These are phyloP conservation scores for Nerophis lumbriciformis DNA, from an alignment of 2,113 vertebrate species.

Conservation along the genomic window DNA sequence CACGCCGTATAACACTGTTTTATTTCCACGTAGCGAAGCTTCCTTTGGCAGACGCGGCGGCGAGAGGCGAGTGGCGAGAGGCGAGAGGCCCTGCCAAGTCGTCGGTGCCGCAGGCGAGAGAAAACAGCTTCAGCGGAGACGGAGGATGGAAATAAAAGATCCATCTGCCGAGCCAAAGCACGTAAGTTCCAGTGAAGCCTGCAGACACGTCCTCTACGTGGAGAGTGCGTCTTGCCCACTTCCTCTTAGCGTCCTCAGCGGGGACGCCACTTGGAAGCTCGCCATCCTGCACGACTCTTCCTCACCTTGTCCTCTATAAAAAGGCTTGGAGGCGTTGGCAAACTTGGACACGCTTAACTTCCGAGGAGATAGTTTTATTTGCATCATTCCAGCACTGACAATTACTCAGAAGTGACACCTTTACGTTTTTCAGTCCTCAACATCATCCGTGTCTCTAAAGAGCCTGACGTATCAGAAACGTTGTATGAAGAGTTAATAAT, in stretches of 20 bases:
- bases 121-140: slow-evolving; percentile 24
- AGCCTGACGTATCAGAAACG: too few species aligned
- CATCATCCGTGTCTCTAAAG: too few species aligned
- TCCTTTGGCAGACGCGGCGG: slow-evolving; percentile 17
- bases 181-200: slow-evolving; percentile 32
- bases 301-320: slow-evolving; percentile 32
- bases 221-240: too few species aligned
- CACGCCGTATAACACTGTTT: slow-evolving; percentile 14
- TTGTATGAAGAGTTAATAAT: too few species aligned
- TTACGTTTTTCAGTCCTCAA: too few species aligned
- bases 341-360: slow-evolving; percentile 39
- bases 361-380: slow-evolving; percentile 13
- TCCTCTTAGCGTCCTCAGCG: too few species aligned
- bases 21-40: not conserved
- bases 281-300: slow-evolving; percentile 7
- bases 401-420: not conserved
- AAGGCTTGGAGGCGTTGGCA: slow-evolving; percentile 34
- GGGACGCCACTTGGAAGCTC: too few species aligned
- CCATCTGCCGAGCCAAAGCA: slow-evolving; percentile 18
- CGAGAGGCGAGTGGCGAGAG: slow-evolving; percentile 3
- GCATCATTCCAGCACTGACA: slow-evolving; percentile 2
- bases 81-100: slow-evolving; percentile 37
- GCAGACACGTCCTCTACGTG: slow-evolving; percentile 4
- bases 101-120: slow-evolving; percentile 39
- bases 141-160: slow-evolving; percentile 34